These are phyloP conservation scores for Phalangium opilio DNA, from an alignment of 2,888 invertebrate genomes.

Conservation along the genomic window DNA sequence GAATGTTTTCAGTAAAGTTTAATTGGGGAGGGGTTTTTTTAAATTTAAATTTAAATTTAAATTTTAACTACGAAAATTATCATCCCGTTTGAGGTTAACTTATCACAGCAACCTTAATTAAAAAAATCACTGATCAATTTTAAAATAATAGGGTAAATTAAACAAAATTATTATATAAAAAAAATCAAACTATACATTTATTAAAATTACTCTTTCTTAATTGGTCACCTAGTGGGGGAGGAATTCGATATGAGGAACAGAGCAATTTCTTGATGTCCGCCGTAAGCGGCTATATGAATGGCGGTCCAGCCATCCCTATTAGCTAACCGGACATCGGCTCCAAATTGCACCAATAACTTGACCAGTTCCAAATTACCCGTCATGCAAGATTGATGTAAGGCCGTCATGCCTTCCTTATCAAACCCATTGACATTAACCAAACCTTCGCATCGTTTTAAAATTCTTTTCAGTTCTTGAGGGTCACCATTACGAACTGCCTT, in stretches of 20 bases:
- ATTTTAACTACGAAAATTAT: too few species aligned
- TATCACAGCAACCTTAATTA: too few species aligned
- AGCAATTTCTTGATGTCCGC: conserved; percentile 31
- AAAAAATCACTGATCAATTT: too few species aligned
- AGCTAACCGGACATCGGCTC: conserved; percentile 32
- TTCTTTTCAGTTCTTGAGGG: conserved; percentile 25
- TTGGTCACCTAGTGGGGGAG: too few species aligned
- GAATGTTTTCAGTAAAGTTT: too few species aligned
- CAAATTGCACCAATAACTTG: conserved; percentile 32
- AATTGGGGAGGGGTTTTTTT: too few species aligned
- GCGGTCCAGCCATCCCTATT: conserved; percentile 33
- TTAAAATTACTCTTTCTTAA: too few species aligned
- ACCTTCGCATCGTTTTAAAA: conserved; percentile 28
- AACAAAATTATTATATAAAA: too few species aligned
- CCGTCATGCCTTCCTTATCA: conserved; percentile 32
- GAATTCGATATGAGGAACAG: conserved; percentile 25
- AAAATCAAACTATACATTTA: too few species aligned
- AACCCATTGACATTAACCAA: conserved; percentile 31
- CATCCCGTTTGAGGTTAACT: too few species aligned
- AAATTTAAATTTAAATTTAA: too few species aligned
- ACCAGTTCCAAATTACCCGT: conserved; percentile 33
- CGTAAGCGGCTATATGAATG: conserved; percentile 30
- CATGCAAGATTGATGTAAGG: conserved; percentile 30
- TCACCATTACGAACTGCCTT: conserved; percentile 30
- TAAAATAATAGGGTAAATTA: too few species aligned